Conservation (phyloP, 2,888 invertebrate genomes). For the Agrotis ipsilon region DNA sequence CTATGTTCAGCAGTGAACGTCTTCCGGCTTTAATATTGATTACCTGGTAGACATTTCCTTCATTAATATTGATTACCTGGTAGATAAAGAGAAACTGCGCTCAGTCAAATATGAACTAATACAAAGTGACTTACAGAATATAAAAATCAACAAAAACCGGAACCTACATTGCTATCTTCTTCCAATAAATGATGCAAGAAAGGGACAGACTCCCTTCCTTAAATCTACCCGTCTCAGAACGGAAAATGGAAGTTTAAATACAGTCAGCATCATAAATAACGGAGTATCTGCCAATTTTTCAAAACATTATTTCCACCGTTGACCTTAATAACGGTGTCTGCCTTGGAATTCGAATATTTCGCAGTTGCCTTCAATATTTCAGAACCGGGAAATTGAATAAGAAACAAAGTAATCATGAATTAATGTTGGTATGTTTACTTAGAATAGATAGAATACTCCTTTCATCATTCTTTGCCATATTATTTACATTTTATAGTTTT, state of each 20-base stretch:
- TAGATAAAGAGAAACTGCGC: too few relatives aligned
- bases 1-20: too few relatives aligned
- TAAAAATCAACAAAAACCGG: conserved; percentile 4
- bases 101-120: neutral
- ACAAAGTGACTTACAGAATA: conserved; percentile 17
- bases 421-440: too few relatives aligned
- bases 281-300: conserved; percentile 35
- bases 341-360: conserved; percentile 49
- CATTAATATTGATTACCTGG: too few relatives aligned
- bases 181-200: neutral
- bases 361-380: conserved; percentile 1
- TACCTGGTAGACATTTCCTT: too few relatives aligned
- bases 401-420: too few relatives aligned
- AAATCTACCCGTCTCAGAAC: conserved; percentile 21
- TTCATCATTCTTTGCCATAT: too few relatives aligned
- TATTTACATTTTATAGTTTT: too few relatives aligned
- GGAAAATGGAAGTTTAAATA: conserved; percentile 40
- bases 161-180: conserved; percentile 13
- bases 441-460: too few relatives aligned
- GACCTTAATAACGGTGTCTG: conserved; percentile 34
- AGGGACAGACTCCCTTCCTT: conserved; percentile 5
- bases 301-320: conserved; percentile 48
- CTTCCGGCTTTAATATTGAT: too few relatives aligned
- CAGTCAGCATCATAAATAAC: conserved; percentile 42
- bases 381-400: too few relatives aligned